Conservation (phyloP, 2,888 invertebrate genomes). For the Magallana nippona region DNA sequence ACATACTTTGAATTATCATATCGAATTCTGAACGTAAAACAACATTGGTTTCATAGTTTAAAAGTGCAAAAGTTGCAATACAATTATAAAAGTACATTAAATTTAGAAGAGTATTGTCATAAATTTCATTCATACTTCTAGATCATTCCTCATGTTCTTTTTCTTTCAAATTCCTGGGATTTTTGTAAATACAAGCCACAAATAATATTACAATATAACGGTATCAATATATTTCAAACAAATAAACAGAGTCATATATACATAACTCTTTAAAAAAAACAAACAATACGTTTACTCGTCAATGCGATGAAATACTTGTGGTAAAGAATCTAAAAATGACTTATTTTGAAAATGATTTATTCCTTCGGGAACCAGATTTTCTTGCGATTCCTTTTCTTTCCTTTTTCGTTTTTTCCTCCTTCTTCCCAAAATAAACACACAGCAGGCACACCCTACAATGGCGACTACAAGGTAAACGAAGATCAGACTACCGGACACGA, state of each 20-base stretch:
- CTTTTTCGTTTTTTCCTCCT: not conserved
- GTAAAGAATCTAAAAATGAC: not conserved
- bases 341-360: too few relatives aligned
- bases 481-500: not conserved
- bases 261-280: not conserved
- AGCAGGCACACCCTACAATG: not conserved
- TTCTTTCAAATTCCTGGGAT: too few relatives aligned
- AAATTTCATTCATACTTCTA: too few relatives aligned
- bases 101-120: too few relatives aligned
- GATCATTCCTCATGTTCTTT: too few relatives aligned
- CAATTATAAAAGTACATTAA: too few relatives aligned
- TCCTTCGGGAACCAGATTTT: not conserved
- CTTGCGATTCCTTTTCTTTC: not conserved
- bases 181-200: too few relatives aligned
- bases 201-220: too few relatives aligned
- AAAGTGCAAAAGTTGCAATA: not conserved
- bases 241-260: too few relatives aligned
- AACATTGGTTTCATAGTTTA: not conserved
- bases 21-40: not conserved
- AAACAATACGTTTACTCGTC: not conserved
- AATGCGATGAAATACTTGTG: constrained; percentile 7
- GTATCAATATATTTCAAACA: too few relatives aligned
- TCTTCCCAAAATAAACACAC: constrained; percentile 11
- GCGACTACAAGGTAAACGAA: not conserved
- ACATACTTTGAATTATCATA: constrained; percentile 10